These are phyloP conservation scores for Poliocrania exsul DNA, from an alignment of 2,797 vertebrate species.

Conservation along the genomic window DNA sequence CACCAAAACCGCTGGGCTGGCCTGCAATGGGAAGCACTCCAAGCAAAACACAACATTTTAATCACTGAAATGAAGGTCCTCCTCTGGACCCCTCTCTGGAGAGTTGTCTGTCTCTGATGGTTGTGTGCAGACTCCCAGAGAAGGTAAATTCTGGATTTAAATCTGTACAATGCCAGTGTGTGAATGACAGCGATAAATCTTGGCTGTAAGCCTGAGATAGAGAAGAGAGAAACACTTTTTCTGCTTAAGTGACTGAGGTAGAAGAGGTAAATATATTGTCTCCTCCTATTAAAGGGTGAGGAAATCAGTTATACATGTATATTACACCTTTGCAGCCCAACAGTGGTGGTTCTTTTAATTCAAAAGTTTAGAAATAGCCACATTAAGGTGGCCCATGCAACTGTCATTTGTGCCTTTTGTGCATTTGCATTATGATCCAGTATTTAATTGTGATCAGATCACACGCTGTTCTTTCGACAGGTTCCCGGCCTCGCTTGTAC, in stretches of 20 bases:
- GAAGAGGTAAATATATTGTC: neutral
- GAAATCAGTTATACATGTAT: neutral
- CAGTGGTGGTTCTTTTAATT: neutral
- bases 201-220: neutral
- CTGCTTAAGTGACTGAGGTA: neutral
- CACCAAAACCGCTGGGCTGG: neutral
- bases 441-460: constrained; percentile 26
- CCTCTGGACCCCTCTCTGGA: neutral
- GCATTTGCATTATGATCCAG: neutral
- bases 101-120: neutral
- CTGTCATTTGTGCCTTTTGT: neutral
- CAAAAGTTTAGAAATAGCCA: neutral
- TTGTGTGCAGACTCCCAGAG: neutral
- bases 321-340: neutral
- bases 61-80: neutral
- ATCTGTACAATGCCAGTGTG: rapidly evolving
- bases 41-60: neutral
- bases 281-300: neutral
- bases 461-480: neutral
- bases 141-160: neutral
- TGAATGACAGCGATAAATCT: neutral
- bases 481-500: neutral
- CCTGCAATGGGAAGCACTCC: neutral
- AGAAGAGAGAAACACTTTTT: neutral
- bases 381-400: neutral